Conservation (phyloP, 2,888 invertebrate genomes). For the Chloroclysta siterata region DNA sequence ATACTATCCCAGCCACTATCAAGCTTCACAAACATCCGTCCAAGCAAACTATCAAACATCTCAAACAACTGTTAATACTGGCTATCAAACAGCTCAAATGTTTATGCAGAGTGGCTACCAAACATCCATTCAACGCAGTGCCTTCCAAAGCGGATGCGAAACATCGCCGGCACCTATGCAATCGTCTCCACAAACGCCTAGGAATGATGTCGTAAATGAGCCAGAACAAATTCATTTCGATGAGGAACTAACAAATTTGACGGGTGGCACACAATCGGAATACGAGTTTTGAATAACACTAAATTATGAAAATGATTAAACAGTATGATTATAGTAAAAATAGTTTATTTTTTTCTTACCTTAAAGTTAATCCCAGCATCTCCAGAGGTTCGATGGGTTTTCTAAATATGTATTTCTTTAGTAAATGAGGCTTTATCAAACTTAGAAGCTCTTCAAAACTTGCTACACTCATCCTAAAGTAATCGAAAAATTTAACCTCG, state of each 20-base stretch:
- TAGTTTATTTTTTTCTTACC: slow-evolving; percentile 6
- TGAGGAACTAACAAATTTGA: slow-evolving; percentile 21
- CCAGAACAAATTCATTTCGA: slow-evolving; percentile 26
- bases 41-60: neutral
- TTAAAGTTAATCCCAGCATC: slow-evolving; percentile 9
- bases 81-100: slow-evolving; percentile 6
- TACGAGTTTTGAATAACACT: slow-evolving; percentile 15
- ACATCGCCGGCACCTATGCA: slow-evolving; percentile 26
- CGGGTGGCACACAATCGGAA: slow-evolving; percentile 7
- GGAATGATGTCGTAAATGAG: slow-evolving; percentile 26
- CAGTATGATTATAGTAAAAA: neutral
- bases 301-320: slow-evolving; percentile 5
- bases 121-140: too few relatives aligned
- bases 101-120: slow-evolving; percentile 7
- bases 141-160: slow-evolving; percentile 26
- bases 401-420: neutral
- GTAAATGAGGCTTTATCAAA: neutral
- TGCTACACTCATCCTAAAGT: slow-evolving; percentile 7
- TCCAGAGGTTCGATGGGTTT: slow-evolving; percentile 1
- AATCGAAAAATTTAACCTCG: slow-evolving; percentile 1
- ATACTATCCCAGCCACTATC: neutral
- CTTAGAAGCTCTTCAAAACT: slow-evolving; percentile 1
- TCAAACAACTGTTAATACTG: too few relatives aligned
- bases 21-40: neutral
- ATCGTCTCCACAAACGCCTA: slow-evolving; percentile 27